Percentiles rank a stretch among this genome's conserved stretches.
phyloP scores from a whole-genome alignment of 2,797 vertebrate species.

The Brotula barbata region DNA sequence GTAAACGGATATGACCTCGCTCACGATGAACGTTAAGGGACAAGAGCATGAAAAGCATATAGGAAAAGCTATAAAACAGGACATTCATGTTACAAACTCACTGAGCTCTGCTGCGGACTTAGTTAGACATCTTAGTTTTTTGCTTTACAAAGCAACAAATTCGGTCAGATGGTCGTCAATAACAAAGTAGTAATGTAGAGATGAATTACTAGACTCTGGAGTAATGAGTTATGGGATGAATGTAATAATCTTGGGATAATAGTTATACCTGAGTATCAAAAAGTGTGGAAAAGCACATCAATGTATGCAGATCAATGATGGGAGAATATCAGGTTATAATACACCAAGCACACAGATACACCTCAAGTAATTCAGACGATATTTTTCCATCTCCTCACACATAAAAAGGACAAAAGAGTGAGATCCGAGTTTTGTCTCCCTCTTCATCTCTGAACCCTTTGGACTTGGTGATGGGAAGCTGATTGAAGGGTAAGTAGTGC shows the following conservation, averaged over 20 bases:
- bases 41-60: constrained; percentile 14
- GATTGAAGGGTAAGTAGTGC: constrained; percentile 81
- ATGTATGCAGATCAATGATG: too few relatives aligned
- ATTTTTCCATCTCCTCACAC: constrained; percentile 63
- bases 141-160: neutral
- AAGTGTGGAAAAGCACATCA: constrained; percentile 39
- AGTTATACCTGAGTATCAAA: constrained; percentile 22
- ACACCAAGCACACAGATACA: constrained; percentile 54
- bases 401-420: constrained; percentile 71
- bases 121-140: neutral
- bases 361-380: constrained; percentile 68
- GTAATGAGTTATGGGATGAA: too few relatives aligned
- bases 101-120: neutral
- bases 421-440: constrained; percentile 67
- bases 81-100: neutral
- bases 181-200: neutral
- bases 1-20: neutral
- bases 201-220: neutral
- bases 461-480: constrained; percentile 74
- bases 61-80: constrained; percentile 1
- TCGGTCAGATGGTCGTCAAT: neutral
- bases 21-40: neutral
- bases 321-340: constrained; percentile 38
- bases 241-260: constrained; percentile 11
- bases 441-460: constrained; percentile 78